Base-by-base conservation (phyloP, 2,797 vertebrate species). In the Chromobotia macracanthus region DNA sequence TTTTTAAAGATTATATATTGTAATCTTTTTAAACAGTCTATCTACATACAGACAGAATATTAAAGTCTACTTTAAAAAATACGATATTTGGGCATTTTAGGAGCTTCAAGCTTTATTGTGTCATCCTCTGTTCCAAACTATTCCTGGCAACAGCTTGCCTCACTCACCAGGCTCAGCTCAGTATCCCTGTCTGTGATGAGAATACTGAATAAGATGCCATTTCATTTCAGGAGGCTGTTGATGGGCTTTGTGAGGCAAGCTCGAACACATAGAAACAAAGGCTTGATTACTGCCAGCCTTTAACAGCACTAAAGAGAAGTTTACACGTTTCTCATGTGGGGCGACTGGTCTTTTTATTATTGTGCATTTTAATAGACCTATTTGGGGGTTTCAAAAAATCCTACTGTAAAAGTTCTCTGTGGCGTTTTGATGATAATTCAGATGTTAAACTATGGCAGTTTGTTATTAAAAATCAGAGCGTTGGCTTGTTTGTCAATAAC, bases 171-270 rank as follows among this genome's bases (percentile, higher is more conserved):
- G 84, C 91, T 90, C 89, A 82, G 87, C 88, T 86, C 84, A 71
- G 79, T 85, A 80, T 86, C 90, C 89, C 87, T 48, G 87, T 90
- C 90, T 94, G 93, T 94, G 94, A 93, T 88, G 92, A 87, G 93
- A 94, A 94, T 94, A 93, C 93, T 92, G 93, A 94, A 90, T 92
- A 91, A 92, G 91, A 92, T 90, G 90, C 91, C 92, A 88, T 92
- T 93, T 93, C 91, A 93, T 94, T 92, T 93, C 90, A 92, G 90
- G 88, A 90, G 92, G 89, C 89, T 90, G 91, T 89, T 90, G 89
- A 92, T 87, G 83, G 82, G 87, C 91, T 93, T 91, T 93, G 92
- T 90, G 85, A 90, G 85, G 79, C 83, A 58, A 84, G 88, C 88
- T 66, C 71, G 67, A 82, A 82, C 79, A 81, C 84, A 61, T 74